Base-by-base conservation (phyloP, 2,888 invertebrate genomes). In the Drosophila pseudotalamancana region DNA sequence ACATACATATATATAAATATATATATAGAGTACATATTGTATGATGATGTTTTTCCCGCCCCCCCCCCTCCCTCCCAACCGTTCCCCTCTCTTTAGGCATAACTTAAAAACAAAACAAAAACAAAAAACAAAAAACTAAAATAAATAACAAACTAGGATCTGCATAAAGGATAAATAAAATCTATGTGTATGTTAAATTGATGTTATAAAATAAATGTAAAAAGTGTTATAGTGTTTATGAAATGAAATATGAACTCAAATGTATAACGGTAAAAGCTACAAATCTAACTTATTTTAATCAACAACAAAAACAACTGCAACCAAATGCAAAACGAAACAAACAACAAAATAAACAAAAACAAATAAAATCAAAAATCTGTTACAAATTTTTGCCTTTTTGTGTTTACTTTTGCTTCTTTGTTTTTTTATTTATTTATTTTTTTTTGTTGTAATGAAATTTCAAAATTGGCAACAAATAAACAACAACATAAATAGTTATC, bases 161-260 rank as follows among this genome's bases (percentile, higher is more conserved):
- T 31, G 19, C 32, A 46, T n/a, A n/a, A n/a, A n/a, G n/a, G n/a
- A n/a, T n/a, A n/a, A n/a, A n/a, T n/a, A n/a, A n/a, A 43, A 60
- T 72, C 55, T 66, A 35, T 64, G 48, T 62, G 48, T 63, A 45
- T 60, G 45, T 61, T 53, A 48, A 60, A 63, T 74, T 56, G 43
- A 63, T 70, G 78, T 78, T 63, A 27, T 54, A 62, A 14, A 32
- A 29, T n/a, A 31, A 56, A 61, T 84, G 56, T 74, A 51, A 67
- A 74, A 72, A 82, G 72, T 85, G 76, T 75, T 78, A 72, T 75
- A 74, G 76, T 75, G 55, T 71, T 78, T 14, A 6, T 14, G 0
- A 14, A 60, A 45, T 37, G 23, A 31, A 37, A 42, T 45, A 60
- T 21, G 39, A 35, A 55, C 35, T 21, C 23, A n/a, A 34, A 50